phyloP scores from a whole-genome alignment of 2,888 invertebrate species.

The Rhorus exstirpatorius region DNA sequence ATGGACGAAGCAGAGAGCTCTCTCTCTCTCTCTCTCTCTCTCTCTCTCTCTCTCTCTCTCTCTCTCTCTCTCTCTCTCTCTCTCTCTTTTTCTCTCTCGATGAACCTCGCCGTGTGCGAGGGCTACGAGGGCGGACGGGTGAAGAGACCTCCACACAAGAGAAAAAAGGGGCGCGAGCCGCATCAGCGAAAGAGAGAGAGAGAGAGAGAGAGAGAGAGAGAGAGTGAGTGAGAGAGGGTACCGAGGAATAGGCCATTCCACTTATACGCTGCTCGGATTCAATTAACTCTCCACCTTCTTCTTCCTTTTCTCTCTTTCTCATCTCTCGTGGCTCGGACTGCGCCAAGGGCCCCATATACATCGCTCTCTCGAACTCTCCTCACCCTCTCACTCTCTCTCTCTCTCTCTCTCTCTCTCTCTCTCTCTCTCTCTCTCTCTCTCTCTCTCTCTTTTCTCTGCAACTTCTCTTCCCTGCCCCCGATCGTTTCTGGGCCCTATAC shows the following conservation, averaged over 20 bases:
- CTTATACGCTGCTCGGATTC: slow-evolving; percentile 86
- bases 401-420: slow-evolving; percentile 25
- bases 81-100: slow-evolving; percentile 22
- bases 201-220: slow-evolving; percentile 49
- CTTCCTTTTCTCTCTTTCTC: slow-evolving; percentile 79
- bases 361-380: too few species aligned
- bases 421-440: slow-evolving; percentile 33
- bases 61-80: slow-evolving; percentile 4
- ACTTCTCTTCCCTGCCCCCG: slow-evolving; percentile 56
- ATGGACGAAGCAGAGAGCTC: slow-evolving; percentile 61
- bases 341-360: slow-evolving; percentile 65
- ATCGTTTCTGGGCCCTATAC: slow-evolving; percentile 73
- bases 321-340: slow-evolving; percentile 79
- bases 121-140: slow-evolving; percentile 72
- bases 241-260: slow-evolving; percentile 85
- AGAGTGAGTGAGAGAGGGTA: slow-evolving; percentile 65
- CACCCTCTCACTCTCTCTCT: slow-evolving; percentile 36
- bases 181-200: slow-evolving; percentile 56
- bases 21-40: slow-evolving; percentile 23
- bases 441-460: slow-evolving; percentile 37
- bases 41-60: slow-evolving; percentile 12
- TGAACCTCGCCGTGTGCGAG: slow-evolving; percentile 40
- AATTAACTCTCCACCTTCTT: slow-evolving; percentile 83
- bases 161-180: slow-evolving; percentile 77
- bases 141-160: slow-evolving; percentile 77